Evolutionary conservation across 2,888 invertebrate species (phyloP), one percentile per base, ranked within the genome.

Genomic region (Deilephila elpenor): DNA sequence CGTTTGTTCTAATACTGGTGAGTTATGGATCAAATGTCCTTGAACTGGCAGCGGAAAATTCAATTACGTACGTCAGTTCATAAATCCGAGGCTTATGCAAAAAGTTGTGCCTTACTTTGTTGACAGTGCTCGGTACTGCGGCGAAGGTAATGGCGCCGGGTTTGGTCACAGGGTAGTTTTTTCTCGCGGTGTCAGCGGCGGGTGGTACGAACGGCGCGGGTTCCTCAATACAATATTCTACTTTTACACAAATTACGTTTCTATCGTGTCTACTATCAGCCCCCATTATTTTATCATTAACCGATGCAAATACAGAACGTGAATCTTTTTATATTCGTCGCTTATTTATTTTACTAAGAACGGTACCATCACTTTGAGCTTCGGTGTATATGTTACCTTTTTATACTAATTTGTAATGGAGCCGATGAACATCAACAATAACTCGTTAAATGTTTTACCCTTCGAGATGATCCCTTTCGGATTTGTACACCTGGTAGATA

Each of bases 201-300:
- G 89, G 77, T 93, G 93, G 93, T 91, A 93, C 93, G 89, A 81
- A 79, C 78, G 80, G 86, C 88, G 79, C 89, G 86, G 84, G 78
- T 84, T 84, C 87, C 86, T 87, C 86, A 86, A 87, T 86, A 85
- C 83, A 86, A 88, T 88, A 89, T 90, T 89, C 88, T 91, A 92
- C 89, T 91, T 93, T 93, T 90, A 92, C 84, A 92, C 90, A 93
- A 93, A 94, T 93, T 93, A 93, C 91, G 90, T 93, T 93, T 87
- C 93, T 93, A 93, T 93, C 94, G 93, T 93, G 93, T 88, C 88
- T 85, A 87, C 89, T 88, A 93, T 93, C 93, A 88, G 85, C 84
- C 89, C 89, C 91, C 88, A 94, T 94, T 94, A 94, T 94, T 91
- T 92, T 92, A 91, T 91, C 94, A 93, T 94, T 94, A 93, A 89